Evolutionary conservation across 53 echinoderm and acorn worm genomes (phyloP), one percentile per base, ranked within the genome.

Genomic region (Antedon mediterranea): DNA sequence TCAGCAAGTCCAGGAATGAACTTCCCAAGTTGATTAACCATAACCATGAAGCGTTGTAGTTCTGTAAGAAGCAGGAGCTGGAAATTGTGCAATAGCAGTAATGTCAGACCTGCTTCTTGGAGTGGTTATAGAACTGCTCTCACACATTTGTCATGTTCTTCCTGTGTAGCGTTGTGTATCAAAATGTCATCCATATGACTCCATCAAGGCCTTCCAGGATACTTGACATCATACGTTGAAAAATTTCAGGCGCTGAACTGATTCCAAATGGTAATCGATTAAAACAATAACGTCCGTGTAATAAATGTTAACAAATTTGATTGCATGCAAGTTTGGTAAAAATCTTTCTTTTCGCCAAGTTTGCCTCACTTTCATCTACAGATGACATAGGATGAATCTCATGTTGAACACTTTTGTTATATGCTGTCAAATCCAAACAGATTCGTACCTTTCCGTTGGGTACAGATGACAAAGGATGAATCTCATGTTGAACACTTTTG

Each of bases 1-100:
- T 71, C 72, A 0, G 90, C 79, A 0, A 90, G 30, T 5, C 34
- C 29, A 30, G 84, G 84, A 27, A 84, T 74, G 72, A 90, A 90
- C 44, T 90, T 90, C 4, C 82, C 87, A 23, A 87, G 73, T 30
- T 90, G 87, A 4, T 87, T 87, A 4, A 82, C 87, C 87, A 90
- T 90, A 15, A 84, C 84, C 77, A 87, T 77, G 75, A 90, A 90
- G 20, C 84, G 43, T 32, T 73, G 82, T 2, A 84, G 73, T 29
- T 90, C 90, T 18, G 73, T 78, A 15, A 87, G 32, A 30, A 76
- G 74, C 83, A 7, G 84, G 89, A 27, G 30, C 71, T 0, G 80
- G 83, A 43, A 83, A 83, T n/a, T 76, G 28, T 6, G 43, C 75
- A 30, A 89, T 89, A 20, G 81, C 89, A 72, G 43, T 15, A 80